Conservation (phyloP, 2,113 vertebrate species). For the Phrynocephalus versicolor region DNA sequence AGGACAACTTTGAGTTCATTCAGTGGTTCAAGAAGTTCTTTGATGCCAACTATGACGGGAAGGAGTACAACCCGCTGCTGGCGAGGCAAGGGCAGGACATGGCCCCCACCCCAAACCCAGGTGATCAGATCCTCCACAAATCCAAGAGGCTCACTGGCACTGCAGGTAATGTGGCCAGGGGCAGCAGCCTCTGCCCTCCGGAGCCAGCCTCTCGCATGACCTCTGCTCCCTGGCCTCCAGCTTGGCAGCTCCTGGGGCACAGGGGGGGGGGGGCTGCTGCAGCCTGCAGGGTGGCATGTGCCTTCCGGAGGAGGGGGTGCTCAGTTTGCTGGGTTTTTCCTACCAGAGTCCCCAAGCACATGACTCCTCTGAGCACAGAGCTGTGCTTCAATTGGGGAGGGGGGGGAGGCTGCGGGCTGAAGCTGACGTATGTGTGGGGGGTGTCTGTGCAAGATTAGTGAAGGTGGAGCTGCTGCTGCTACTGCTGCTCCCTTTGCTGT, state of each 20-base stretch:
- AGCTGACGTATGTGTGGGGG: neutral
- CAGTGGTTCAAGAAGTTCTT: conserved; percentile 99
- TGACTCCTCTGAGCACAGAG: neutral
- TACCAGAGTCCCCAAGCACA: neutral
- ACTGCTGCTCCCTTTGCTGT: neutral
- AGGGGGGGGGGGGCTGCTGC: neutral
- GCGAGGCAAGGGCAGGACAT: conserved; percentile 95
- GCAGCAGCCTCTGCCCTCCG: conserved; percentile 52
- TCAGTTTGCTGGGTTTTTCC: neutral
- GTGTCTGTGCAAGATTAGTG: no score
- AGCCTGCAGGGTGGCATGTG: neutral
- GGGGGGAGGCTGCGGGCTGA: neutral
- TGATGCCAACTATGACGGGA: conserved; percentile 97
- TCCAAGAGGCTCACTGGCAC: conserved; percentile 90
- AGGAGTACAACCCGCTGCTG: conserved; percentile 94
- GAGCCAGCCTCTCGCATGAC: conserved; percentile 1
- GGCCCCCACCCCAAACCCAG: conserved; percentile 90
- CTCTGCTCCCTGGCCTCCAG: conserved; percentile 38
- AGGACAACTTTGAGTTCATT: conserved; percentile 99
- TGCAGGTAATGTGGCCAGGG: conserved; percentile 86
- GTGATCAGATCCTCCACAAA: conserved; percentile 98
- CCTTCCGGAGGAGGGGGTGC: no score
- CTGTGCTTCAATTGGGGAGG: neutral
- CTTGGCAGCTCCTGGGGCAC: neutral
- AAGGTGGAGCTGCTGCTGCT: no score